Percentiles rank a stretch among this genome's conserved stretches.
phyloP scores from a whole-genome alignment of 2,888 invertebrate species.

The Agrotis clavis region DNA sequence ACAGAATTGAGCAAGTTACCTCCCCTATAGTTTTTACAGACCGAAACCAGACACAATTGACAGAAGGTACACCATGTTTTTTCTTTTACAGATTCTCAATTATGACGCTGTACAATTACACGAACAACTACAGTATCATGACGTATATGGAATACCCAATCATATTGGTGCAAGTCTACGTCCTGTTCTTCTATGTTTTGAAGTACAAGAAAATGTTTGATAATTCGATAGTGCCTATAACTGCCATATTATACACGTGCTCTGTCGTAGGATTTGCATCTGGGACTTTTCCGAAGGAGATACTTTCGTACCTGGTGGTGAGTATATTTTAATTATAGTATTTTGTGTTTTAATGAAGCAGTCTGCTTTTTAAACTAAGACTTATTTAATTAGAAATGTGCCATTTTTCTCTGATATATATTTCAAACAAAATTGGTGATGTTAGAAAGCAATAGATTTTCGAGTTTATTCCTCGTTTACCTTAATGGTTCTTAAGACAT shows the following conservation, averaged over 20 bases:
- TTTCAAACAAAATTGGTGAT: not conserved
- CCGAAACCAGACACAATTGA: too few relatives aligned
- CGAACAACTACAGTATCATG: constrained; percentile 93
- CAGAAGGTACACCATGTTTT: not conserved
- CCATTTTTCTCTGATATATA: not conserved
- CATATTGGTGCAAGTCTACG: constrained; percentile 94
- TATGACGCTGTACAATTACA: constrained; percentile 95
- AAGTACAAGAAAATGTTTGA: constrained; percentile 92
- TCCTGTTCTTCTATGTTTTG: constrained; percentile 93
- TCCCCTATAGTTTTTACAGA: too few relatives aligned
- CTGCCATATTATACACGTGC: constrained; percentile 77
- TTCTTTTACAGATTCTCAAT: constrained; percentile 93
- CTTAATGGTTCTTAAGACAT: too few relatives aligned
- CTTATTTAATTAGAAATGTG: not conserved
- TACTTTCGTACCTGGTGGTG: constrained; percentile 93
- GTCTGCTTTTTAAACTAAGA: not conserved
- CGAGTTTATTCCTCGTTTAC: too few relatives aligned
- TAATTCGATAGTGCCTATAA: constrained; percentile 73
- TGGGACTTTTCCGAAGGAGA: constrained; percentile 83
- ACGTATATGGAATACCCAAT: constrained; percentile 97
- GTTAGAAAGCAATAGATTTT: too few relatives aligned
- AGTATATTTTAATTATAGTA: constrained; percentile 73
- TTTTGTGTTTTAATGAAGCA: not conserved
- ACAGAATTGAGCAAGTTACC: too few relatives aligned
- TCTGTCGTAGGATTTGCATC: constrained; percentile 73